Conservation (phyloP, 2,888 invertebrate genomes). For the Lycophotia porphyrea region DNA sequence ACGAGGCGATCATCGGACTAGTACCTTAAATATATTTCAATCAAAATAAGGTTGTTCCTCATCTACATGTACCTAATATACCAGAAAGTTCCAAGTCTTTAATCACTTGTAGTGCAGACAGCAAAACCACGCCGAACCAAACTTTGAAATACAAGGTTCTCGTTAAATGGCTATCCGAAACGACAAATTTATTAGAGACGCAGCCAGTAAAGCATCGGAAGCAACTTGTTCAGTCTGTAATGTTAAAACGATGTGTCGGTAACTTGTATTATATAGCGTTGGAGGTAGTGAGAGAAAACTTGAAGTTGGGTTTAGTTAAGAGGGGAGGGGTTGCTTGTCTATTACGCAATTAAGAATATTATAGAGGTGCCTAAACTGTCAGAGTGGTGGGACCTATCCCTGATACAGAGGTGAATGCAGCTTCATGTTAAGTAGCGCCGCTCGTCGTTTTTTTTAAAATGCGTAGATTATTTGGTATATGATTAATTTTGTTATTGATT, state of each 20-base stretch:
- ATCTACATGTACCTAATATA: not conserved
- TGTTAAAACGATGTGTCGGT: conserved; percentile 49
- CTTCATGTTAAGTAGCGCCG: too few relatives aligned
- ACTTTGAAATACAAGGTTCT: conserved; percentile 36
- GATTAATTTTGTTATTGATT: too few relatives aligned
- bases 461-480: too few relatives aligned
- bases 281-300: conserved; percentile 14
- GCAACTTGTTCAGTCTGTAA: conserved; percentile 40
- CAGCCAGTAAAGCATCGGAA: conserved; percentile 42
- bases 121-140: conserved; percentile 25
- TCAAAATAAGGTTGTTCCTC: too few relatives aligned
- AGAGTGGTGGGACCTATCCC: too few relatives aligned
- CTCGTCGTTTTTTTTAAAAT: too few relatives aligned
- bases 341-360: not conserved
- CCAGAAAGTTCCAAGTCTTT: conserved; percentile 17
- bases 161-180: conserved; percentile 35
- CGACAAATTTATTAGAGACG: conserved; percentile 57
- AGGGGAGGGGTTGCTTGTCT: not conserved
- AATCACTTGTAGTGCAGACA: conserved; percentile 18
- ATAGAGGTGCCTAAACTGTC: too few relatives aligned
- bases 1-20: too few relatives aligned
- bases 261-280: conserved; percentile 44
- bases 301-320: not conserved
- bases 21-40: too few relatives aligned
- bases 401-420: too few relatives aligned